phyloP scores from a whole-genome alignment of 2,888 invertebrate species.

The Meloe dianella region DNA sequence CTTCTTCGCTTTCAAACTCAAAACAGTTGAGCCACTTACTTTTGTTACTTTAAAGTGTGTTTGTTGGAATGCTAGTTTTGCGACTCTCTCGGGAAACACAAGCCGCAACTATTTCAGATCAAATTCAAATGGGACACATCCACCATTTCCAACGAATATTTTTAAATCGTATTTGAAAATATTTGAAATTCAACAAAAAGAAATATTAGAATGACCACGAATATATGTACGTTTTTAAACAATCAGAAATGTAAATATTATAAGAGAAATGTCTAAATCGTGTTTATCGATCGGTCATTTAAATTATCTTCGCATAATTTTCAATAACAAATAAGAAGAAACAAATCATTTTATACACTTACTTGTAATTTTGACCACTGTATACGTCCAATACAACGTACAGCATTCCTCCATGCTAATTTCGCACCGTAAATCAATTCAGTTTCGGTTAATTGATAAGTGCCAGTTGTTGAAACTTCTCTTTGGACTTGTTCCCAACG shows the following conservation, averaged over 20 bases:
- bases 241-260: background rate
- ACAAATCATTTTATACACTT: conserved; percentile 42
- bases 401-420: conserved; percentile 93
- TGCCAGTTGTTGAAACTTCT: conserved; percentile 76
- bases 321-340: background rate
- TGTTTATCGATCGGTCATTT: background rate
- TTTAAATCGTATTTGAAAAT: no score
- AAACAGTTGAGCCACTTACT: background rate
- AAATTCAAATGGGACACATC: no score
- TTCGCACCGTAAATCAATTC: conserved; percentile 95
- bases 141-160: no score
- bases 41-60: background rate
- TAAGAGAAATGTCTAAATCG: background rate
- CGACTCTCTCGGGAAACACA: background rate
- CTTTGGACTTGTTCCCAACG: conserved; percentile 85
- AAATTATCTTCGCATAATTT: background rate
- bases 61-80: background rate
- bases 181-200: no score
- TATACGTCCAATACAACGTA: conserved; percentile 92
- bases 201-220: no score
- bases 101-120: no score
- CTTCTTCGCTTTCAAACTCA: no score
- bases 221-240: background rate
- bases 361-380: conserved; percentile 98
- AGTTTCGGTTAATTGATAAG: conserved; percentile 90